Conservation (phyloP, 1,140 invertebrate species). For the Philotrypesis tridentata region DNA sequence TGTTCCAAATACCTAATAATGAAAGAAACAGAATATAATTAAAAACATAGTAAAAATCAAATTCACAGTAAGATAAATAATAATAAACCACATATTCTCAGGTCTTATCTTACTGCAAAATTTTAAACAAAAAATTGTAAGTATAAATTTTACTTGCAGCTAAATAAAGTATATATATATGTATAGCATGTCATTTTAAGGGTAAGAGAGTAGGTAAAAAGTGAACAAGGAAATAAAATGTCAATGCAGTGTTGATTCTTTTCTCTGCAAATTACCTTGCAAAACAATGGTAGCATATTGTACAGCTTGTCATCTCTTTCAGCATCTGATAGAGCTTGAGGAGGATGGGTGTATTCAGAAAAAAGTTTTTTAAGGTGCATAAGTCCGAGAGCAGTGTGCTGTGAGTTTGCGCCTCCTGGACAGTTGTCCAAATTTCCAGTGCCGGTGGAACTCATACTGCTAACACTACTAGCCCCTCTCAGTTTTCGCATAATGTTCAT, state of each 20-base stretch:
- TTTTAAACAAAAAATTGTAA: too few species aligned
- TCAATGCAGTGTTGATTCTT: neutral
- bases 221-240: too few species aligned
- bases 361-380: slow-evolving; percentile 98
- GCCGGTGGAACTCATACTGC: slow-evolving; percentile 70
- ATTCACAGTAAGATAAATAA: neutral
- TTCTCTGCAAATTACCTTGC: slow-evolving; percentile 84
- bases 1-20: slow-evolving; percentile 92
- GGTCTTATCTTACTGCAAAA: too few species aligned
- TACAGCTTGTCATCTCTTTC: slow-evolving; percentile 96
- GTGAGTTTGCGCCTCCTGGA: slow-evolving; percentile 75
- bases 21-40: slow-evolving; percentile 76
- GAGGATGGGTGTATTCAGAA: slow-evolving; percentile 92
- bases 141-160: too few species aligned
- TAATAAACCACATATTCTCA: neutral
- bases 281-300: slow-evolving; percentile 98
- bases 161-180: too few species aligned
- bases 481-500: slow-evolving; percentile 93
- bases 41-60: neutral
- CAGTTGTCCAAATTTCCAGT: slow-evolving; percentile 69
- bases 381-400: slow-evolving; percentile 90
- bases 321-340: slow-evolving; percentile 84
- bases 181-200: too few species aligned
- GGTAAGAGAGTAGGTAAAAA: too few species aligned
- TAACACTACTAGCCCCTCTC: slow-evolving; percentile 75